phyloP scores from a whole-genome alignment of 2,113 vertebrate species.

The Alouatta palliata region DNA sequence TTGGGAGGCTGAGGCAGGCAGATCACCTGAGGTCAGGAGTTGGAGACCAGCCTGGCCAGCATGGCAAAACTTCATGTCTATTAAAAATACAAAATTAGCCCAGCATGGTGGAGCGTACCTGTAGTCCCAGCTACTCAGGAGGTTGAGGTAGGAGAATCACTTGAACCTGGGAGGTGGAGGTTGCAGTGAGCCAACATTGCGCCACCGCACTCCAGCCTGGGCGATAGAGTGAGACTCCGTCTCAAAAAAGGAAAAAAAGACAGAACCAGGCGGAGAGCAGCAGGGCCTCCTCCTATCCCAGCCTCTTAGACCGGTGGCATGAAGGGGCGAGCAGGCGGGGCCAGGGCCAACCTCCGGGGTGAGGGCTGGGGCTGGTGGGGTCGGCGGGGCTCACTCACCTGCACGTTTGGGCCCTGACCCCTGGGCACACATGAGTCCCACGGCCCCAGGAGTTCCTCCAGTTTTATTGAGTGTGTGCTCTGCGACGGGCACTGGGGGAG shows the following conservation, averaged over 20 bases:
- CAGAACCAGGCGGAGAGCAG: not conserved
- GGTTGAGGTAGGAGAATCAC: too few relatives aligned
- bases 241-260: not conserved
- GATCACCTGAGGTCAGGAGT: not conserved
- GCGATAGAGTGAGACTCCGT: not conserved
- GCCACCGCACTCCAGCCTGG: not conserved
- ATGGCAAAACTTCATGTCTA: too few relatives aligned
- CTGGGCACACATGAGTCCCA: not conserved
- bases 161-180: not conserved
- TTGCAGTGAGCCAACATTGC: not conserved
- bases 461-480: not conserved
- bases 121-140: too few relatives aligned
- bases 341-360: not conserved
- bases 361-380: fast-evolving
- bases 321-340: too few relatives aligned
- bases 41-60: not conserved
- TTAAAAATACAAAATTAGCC: too few relatives aligned
- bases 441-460: fast-evolving
- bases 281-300: not conserved
- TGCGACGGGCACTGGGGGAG: fast-evolving
- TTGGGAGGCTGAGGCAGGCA: not conserved
- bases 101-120: fast-evolving
- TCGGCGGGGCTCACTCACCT: fast-evolving
- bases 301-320: not conserved
- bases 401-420: not conserved